Conservation (phyloP, 2,797 vertebrate genomes). For the Crocodylus rhombifer region DNA sequence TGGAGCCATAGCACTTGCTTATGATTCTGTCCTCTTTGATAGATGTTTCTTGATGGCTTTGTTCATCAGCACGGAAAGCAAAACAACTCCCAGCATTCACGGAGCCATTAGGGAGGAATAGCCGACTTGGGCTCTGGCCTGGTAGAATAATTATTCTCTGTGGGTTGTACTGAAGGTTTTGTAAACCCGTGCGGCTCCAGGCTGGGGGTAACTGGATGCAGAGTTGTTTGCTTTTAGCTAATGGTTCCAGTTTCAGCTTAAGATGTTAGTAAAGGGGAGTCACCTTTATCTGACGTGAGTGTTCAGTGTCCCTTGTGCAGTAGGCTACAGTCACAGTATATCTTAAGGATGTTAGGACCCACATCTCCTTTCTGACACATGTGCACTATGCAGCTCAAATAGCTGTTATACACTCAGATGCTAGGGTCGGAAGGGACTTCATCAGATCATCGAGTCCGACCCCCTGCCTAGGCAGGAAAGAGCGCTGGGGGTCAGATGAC, state of each 20-base stretch:
- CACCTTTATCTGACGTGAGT: neutral
- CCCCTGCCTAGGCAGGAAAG: no score
- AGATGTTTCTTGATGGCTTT: neutral
- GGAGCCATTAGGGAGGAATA: neutral
- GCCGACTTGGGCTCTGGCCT: neutral
- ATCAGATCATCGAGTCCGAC: no score
- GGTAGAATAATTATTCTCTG: neutral
- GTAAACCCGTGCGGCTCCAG: neutral
- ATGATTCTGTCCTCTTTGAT: neutral
- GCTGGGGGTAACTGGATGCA: neutral
- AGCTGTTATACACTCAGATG: no score
- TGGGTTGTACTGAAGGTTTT: neutral
- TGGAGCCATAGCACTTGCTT: neutral
- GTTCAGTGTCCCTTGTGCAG: no score
- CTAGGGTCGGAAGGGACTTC: no score
- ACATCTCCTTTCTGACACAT: neutral
- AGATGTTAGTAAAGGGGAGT: neutral
- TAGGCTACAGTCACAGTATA: neutral
- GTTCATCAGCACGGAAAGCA: neutral
- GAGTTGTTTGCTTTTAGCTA: neutral
- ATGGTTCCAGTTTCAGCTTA: neutral
- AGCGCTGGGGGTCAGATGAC: no score
- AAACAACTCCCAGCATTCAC: neutral
- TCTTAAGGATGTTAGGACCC: neutral
- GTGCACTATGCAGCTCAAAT: rapidly evolving